These are phyloP conservation scores for Synergus laeviventris DNA, from an alignment of 2,888 invertebrate genomes.

Conservation along the genomic window DNA sequence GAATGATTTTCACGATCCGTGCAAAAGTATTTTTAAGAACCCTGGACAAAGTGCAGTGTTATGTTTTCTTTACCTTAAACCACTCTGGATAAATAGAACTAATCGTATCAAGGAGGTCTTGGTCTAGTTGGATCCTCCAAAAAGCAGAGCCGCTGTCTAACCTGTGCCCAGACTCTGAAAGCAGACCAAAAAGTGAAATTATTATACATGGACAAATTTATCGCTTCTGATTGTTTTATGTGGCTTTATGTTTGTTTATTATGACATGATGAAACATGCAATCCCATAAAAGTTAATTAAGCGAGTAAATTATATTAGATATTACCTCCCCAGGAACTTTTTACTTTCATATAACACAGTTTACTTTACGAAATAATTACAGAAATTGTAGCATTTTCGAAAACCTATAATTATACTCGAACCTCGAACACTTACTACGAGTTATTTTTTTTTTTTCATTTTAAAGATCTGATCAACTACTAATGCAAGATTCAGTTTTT, in stretches of 20 bases:
- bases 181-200: slow-evolving; percentile 49
- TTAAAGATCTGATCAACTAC: slow-evolving; percentile 2
- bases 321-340: background rate
- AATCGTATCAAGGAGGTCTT: slow-evolving; percentile 94
- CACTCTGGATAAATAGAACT: slow-evolving; percentile 95
- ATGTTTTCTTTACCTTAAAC: slow-evolving; percentile 81
- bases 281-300: background rate
- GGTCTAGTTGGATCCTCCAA: slow-evolving; percentile 95
- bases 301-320: background rate
- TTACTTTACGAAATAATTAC: slow-evolving; percentile 1
- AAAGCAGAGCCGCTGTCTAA: slow-evolving; percentile 85
- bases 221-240: too few species aligned
- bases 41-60: background rate
- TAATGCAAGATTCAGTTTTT: background rate
- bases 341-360: background rate
- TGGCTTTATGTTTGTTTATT: too few species aligned
- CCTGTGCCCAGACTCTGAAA: slow-evolving; percentile 86
- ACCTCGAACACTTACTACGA: background rate
- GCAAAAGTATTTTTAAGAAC: background rate
- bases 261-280: background rate
- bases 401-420: background rate
- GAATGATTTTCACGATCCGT: background rate
- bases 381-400: background rate
- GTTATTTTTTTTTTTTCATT: background rate
- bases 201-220: background rate